phyloP scores from a whole-genome alignment of 2,888 invertebrate species.

The Luffia ferchaultella region DNA sequence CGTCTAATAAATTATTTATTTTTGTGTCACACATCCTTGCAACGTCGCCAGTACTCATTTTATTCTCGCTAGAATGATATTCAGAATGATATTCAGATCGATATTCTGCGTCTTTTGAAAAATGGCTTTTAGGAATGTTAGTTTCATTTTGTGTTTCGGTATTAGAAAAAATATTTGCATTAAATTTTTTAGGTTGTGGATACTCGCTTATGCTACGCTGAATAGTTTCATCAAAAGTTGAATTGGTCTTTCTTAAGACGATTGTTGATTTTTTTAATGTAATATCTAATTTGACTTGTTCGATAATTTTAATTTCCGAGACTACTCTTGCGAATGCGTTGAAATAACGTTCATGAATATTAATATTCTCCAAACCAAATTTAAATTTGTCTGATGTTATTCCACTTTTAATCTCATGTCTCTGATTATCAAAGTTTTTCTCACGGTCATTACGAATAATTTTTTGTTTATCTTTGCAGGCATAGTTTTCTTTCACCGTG shows the following conservation, averaged over 20 bases:
- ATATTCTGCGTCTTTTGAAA: not conserved
- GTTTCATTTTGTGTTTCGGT: not conserved
- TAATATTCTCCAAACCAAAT: no score
- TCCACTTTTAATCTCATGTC: not conserved
- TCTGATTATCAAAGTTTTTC: not conserved
- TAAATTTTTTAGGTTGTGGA: no score
- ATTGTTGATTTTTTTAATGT: not conserved
- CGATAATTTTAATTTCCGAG: no score
- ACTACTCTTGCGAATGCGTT: no score
- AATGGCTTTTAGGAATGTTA: not conserved
- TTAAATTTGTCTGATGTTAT: no score
- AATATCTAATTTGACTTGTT: slow-evolving; percentile 3
- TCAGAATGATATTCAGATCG: not conserved
- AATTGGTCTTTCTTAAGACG: no score
- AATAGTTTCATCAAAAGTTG: no score
- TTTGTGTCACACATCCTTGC: not conserved
- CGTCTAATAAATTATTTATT: not conserved
- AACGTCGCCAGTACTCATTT: not conserved
- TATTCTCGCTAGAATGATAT: not conserved
- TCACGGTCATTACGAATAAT: not conserved
- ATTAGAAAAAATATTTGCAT: no score
- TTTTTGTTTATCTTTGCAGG: not conserved
- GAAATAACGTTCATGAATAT: no score
- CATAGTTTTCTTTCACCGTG: not conserved
- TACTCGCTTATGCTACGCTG: no score